These are phyloP conservation scores for Salarias fasciatus DNA, from an alignment of 2,797 vertebrate genomes.

Conservation along the genomic window DNA sequence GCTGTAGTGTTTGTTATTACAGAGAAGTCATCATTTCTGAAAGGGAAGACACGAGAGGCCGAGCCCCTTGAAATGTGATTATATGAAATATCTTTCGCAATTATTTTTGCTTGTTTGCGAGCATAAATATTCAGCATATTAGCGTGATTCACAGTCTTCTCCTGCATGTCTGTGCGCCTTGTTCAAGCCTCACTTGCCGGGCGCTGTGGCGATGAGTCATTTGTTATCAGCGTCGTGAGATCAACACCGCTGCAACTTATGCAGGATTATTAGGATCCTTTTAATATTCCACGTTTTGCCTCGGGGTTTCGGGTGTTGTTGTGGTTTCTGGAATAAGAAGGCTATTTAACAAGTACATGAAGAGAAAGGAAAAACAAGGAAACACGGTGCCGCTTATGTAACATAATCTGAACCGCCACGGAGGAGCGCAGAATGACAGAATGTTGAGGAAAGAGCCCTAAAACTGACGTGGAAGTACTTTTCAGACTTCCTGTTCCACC, in stretches of 20 bases:
- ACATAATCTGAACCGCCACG: background rate
- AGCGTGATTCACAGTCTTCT: slow-evolving; percentile 11
- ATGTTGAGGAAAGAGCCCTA: no score
- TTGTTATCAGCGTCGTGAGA: slow-evolving; percentile 18
- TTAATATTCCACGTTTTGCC: slow-evolving; percentile 23
- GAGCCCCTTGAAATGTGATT: slow-evolving; percentile 46
- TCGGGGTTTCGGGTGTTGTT: background rate
- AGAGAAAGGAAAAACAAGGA: background rate
- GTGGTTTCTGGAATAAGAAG: background rate
- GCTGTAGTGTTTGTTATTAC: slow-evolving; percentile 10
- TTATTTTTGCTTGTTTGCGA: slow-evolving; percentile 38
- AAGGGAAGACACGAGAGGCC: slow-evolving; percentile 12
- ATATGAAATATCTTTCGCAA: slow-evolving; percentile 25
- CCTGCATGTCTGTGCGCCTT: background rate
- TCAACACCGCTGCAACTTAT: background rate
- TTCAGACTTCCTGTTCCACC: no score
- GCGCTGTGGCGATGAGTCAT: slow-evolving; percentile 12
- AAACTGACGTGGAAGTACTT: no score
- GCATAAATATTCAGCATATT: slow-evolving; percentile 23
- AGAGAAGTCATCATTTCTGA: slow-evolving; percentile 21
- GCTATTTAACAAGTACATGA: slow-evolving; percentile 4
- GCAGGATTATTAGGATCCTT: slow-evolving; percentile 24
- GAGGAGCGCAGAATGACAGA: background rate
- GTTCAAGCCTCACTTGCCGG: slow-evolving; percentile 19
- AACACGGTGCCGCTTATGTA: background rate